These are phyloP conservation scores for Prolemur simus DNA, from an alignment of 2,113 vertebrate species.

Conservation along the genomic window DNA sequence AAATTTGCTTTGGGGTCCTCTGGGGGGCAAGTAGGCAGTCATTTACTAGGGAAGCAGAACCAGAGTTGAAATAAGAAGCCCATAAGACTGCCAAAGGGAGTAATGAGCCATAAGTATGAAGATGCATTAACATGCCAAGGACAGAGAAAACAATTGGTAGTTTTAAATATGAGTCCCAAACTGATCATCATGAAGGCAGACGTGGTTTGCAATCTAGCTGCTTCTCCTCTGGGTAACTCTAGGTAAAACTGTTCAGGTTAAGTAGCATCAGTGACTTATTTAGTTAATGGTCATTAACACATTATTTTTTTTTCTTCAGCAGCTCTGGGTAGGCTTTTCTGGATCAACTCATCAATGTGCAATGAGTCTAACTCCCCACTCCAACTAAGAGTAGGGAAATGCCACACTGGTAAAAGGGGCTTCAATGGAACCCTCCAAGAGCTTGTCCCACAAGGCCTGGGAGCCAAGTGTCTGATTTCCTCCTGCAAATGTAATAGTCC, in stretches of 20 bases:
- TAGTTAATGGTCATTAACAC: background rate
- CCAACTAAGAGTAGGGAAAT: background rate
- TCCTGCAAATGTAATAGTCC: background rate
- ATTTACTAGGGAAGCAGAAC: constrained; percentile 39
- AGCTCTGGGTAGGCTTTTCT: background rate
- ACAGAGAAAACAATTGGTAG: constrained; percentile 64
- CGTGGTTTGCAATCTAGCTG: background rate
- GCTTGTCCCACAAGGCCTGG: background rate
- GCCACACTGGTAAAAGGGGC: background rate
- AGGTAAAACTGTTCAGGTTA: background rate
- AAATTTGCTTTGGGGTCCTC: constrained; percentile 52
- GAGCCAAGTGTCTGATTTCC: background rate
- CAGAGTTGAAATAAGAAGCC: constrained; percentile 52
- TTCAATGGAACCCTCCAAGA: background rate
- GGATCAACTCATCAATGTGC: background rate
- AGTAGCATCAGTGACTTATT: background rate
- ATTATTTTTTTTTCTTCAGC: background rate
- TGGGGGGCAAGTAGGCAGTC: background rate
- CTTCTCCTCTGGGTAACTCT: constrained; percentile 14
- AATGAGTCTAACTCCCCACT: background rate
- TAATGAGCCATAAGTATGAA: constrained; percentile 48
- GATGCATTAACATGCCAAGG: constrained; percentile 61
- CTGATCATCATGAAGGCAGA: background rate
- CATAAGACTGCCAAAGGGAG: constrained; percentile 34
- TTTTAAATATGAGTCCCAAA: constrained; percentile 47